Percentiles rank a stretch among this genome's conserved stretches.
phyloP scores from a whole-genome alignment of 2,888 invertebrate genomes.

The Anodontia alba region DNA sequence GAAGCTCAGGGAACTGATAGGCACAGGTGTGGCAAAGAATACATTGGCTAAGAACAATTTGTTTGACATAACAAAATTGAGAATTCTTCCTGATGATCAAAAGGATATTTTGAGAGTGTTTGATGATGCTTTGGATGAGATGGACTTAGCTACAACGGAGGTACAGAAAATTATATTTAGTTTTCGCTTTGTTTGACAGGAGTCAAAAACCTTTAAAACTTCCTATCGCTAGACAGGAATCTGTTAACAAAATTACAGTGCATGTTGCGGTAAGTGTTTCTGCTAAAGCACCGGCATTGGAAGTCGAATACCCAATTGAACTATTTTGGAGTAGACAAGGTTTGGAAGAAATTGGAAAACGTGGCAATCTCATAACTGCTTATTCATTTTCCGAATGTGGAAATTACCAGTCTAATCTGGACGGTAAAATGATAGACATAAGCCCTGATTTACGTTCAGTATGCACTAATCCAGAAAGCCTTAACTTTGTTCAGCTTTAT shows the following conservation, averaged over 20 bases:
- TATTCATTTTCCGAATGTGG: slow-evolving; percentile 32
- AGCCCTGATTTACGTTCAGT: slow-evolving; percentile 16
- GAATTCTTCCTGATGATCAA: slow-evolving; percentile 18
- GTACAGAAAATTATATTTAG: slow-evolving; percentile 21
- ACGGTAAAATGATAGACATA: not conserved
- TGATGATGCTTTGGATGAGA: slow-evolving; percentile 14
- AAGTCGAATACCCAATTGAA: slow-evolving; percentile 11
- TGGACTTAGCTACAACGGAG: not conserved
- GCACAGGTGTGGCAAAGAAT: not conserved
- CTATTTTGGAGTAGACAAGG: slow-evolving; percentile 30
- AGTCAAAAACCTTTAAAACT: slow-evolving; percentile 10
- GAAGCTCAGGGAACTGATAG: not conserved
- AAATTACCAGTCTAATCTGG: slow-evolving; percentile 30
- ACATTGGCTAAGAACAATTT: slow-evolving; percentile 20
- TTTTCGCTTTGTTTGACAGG: slow-evolving; percentile 34
- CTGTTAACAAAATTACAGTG: not conserved
- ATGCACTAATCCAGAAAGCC: slow-evolving; percentile 6
- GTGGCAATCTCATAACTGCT: slow-evolving; percentile 3
- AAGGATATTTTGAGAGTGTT: slow-evolving; percentile 8
- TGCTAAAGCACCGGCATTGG: not conserved
- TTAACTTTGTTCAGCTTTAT: slow-evolving; percentile 37
- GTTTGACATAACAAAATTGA: not conserved
- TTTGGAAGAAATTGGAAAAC: slow-evolving; percentile 7
- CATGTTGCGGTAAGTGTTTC: slow-evolving; percentile 5
- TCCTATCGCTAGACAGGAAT: slow-evolving; percentile 7